Percentiles rank a stretch among this genome's conserved stretches.
Conservation (phyloP, 2,888 invertebrate species). For the Conomelus anceps region DNA sequence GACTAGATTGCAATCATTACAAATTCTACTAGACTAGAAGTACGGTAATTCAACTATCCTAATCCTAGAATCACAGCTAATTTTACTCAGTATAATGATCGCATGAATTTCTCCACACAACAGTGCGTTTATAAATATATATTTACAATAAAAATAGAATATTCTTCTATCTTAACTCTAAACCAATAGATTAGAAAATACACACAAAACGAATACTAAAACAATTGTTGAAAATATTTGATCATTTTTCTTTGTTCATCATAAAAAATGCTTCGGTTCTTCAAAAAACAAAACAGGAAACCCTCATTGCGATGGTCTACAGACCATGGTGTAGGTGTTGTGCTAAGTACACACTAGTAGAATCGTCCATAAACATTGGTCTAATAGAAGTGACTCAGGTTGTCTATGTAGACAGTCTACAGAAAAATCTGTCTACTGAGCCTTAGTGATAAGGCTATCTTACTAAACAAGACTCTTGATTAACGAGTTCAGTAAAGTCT, state of each 20-base stretch:
- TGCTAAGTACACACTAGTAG: neutral
- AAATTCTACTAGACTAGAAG: neutral
- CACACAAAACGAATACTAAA: neutral
- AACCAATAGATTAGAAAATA: neutral
- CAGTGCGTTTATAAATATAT: neutral
- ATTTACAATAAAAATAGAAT: neutral
- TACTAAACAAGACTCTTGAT: too few relatives aligned
- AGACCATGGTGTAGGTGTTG: too few relatives aligned
- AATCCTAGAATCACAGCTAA: constrained; percentile 9
- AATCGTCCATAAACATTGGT: too few relatives aligned
- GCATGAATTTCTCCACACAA: neutral
- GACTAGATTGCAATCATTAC: neutral
- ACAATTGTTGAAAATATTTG: neutral
- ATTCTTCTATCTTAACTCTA: neutral
- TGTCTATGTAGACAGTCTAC: too few relatives aligned
- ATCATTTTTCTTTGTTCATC: neutral
- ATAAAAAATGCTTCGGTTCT: neutral
- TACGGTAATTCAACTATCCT: constrained; percentile 3
- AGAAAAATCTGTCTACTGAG: too few relatives aligned
- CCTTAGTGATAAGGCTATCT: too few relatives aligned
- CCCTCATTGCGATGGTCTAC: too few relatives aligned
- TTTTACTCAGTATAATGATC: neutral
- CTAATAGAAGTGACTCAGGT: too few relatives aligned
- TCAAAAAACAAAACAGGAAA: neutral
- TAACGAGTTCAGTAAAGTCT: too few relatives aligned